A percentile compares a stretch with the other conserved stretches of the same genome.
Evolutionary conservation across 2,888 invertebrate genomes (phyloP).

Genomic region (Smittia sp.): DNA sequence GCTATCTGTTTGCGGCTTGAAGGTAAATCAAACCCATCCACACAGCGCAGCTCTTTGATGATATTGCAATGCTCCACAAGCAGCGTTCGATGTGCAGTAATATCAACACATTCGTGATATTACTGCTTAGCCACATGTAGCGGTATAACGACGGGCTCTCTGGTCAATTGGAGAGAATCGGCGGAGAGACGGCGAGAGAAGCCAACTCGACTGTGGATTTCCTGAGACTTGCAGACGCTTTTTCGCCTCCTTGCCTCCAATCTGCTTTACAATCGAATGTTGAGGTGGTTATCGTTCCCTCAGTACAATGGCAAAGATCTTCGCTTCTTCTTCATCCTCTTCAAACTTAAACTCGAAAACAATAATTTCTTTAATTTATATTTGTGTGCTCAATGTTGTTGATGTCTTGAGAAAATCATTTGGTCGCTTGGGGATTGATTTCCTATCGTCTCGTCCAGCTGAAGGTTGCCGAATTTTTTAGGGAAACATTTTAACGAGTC

Average conservation of each 20-base stretch:
- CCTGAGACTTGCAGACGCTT: constrained; percentile 1
- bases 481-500: too few species aligned
- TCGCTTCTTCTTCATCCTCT: background rate
- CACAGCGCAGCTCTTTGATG: background rate
- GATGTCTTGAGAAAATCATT: background rate
- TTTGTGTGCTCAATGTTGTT: constrained; percentile 1
- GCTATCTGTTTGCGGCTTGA: background rate
- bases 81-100: background rate
- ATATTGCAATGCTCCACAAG: background rate
- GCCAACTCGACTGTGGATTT: background rate
- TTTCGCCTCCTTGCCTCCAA: background rate
- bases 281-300: background rate
- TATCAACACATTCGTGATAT: background rate
- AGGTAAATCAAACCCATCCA: background rate
- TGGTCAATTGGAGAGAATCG: constrained; percentile 11
- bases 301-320: background rate
- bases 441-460: too few species aligned
- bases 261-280: background rate
- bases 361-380: constrained; percentile 11
- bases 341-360: constrained; percentile 1
- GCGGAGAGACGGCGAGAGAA: background rate
- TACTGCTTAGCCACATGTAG: constrained; percentile 7
- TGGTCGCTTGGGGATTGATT: background rate
- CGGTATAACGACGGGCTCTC: background rate
- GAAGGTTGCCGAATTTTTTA: too few species aligned